phyloP scores from a whole-genome alignment of 2,888 invertebrate genomes.

The Platycheirus rosarum region DNA sequence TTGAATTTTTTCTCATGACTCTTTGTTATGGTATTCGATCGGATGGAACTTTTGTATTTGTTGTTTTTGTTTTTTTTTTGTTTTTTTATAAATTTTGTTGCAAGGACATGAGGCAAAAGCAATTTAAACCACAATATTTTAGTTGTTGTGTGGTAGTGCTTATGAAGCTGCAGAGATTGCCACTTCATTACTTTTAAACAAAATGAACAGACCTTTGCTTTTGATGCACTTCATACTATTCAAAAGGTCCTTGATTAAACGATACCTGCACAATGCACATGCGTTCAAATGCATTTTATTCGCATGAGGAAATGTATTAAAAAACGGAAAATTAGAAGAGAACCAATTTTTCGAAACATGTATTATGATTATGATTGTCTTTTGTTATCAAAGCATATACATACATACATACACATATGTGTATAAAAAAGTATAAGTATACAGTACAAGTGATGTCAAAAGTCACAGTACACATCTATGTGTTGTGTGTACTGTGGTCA shows the following conservation, averaged over 20 bases:
- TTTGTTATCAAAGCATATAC: too few relatives aligned
- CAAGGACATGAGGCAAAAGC: conserved; percentile 10
- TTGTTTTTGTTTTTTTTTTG: neutral
- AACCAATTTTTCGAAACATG: too few relatives aligned
- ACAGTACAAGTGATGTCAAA: too few relatives aligned
- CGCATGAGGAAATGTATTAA: too few relatives aligned
- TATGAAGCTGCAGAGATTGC: conserved; percentile 6
- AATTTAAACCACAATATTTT: conserved; percentile 22
- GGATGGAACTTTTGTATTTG: conserved; percentile 28
- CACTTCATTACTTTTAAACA: conserved; percentile 1
- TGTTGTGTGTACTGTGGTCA: too few relatives aligned
- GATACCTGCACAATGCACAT: too few relatives aligned
- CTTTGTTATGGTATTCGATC: conserved; percentile 46
- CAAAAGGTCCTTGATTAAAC: neutral
- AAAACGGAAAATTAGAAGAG: too few relatives aligned
- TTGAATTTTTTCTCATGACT: conserved; percentile 38
- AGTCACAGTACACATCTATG: too few relatives aligned
- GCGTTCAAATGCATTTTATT: too few relatives aligned
- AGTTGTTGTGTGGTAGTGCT: neutral
- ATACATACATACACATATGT: too few relatives aligned
- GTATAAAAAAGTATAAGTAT: too few relatives aligned
- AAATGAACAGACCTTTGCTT: neutral
- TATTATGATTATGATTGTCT: too few relatives aligned
- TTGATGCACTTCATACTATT: neutral
- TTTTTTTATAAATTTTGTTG: conserved; percentile 16